Base-by-base conservation (phyloP, 2,797 vertebrate genomes). In the Coluber constrictor region DNA sequence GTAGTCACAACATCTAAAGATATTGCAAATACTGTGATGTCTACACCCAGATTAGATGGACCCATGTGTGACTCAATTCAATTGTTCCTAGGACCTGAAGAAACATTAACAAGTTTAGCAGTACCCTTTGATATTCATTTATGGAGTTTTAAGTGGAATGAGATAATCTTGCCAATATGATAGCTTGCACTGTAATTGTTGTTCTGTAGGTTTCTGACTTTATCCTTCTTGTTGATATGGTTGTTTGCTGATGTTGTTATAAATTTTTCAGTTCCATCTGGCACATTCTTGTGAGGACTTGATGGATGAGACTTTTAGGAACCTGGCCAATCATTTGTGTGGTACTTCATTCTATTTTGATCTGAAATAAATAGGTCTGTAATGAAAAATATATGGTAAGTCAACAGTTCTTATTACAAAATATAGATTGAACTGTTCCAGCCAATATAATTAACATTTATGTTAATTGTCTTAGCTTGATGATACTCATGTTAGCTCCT, bases 241-340 rank as follows among this genome's bases (percentile, higher is more conserved):
- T 94, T 96, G 92, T 93, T 92, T 95, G 94, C 93, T 93, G 93
- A 83, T 88, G 59, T 90, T 60, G 60, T 90, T 86, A 91, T 93
- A 8, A 92, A 89, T 96, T 95, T 96, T 88, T 94, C 95, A 95
- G 94, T 96, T 93, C 63, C 87, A 43, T 25, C 66, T 95, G 94
- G 93, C 95, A 95, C 57, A 93, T 55, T 91, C 91, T 91, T 90
- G 86, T 0, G 0, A 93, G 90, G 93, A 90, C 63, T 70, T 95
- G 94, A 94, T 93, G 94, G 93, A 93, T 96, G 93, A 93, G 61
- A 90, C 93, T 93, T 93, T 93, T 93, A 95, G 94, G 95, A 95
- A 90, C 95, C 89, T 88, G 92, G 92, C 93, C 60, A 96, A 92
- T 90, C 92, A 70, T 87, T 87, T 5, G 23, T 43, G 79, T 93